Percentiles rank a stretch among this genome's conserved stretches.
These are phyloP conservation scores for Hyperoplus lanceolatus DNA, from an alignment of 2,797 vertebrate species.

Conservation along the genomic window DNA sequence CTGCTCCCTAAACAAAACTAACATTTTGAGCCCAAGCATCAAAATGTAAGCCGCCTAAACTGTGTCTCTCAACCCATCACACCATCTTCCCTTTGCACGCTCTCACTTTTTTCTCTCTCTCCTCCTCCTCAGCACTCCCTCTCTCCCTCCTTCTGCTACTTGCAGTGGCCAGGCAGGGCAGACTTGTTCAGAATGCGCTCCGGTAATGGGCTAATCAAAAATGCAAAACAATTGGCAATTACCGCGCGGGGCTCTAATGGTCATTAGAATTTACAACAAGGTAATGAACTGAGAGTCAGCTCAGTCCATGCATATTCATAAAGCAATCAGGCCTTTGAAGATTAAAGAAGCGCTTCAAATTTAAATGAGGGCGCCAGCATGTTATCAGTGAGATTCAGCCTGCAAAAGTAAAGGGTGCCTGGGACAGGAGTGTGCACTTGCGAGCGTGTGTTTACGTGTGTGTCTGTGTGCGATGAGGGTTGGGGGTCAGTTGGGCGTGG, in stretches of 20 bases:
- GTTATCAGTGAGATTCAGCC: conserved; percentile 99
- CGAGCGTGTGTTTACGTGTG: conserved; percentile 49
- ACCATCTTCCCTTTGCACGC: conserved; percentile 28
- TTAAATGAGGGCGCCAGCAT: conserved; percentile 99
- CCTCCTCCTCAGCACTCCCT: conserved; percentile 16
- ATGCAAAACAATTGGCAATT: conserved; percentile 99
- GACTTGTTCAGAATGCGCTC: conserved; percentile 99
- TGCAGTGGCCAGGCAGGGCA: conserved; percentile 89
- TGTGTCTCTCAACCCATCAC: conserved; percentile 42
- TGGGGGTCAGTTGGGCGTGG: conserved; percentile 68
- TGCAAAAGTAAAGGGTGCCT: conserved; percentile 90
- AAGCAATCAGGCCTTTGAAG: conserved; percentile 99
- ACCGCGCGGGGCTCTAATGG: conserved; percentile 99
- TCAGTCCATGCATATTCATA: conserved; percentile 99
- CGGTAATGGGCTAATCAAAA: conserved; percentile 99
- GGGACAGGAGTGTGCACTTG: conserved; percentile 74
- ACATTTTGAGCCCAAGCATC: conserved; percentile 52
- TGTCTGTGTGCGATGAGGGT: conserved; percentile 49
- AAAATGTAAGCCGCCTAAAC: conserved; percentile 53
- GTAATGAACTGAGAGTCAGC: conserved; percentile 99
- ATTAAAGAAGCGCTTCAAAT: conserved; percentile 99
- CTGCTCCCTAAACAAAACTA: conserved; percentile 38
- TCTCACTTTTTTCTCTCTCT: conserved; percentile 24
- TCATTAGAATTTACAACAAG: conserved; percentile 99
- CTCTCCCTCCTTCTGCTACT: conserved; percentile 51